Conservation (phyloP, 2,797 vertebrate species). For the Mus spretus region DNA sequence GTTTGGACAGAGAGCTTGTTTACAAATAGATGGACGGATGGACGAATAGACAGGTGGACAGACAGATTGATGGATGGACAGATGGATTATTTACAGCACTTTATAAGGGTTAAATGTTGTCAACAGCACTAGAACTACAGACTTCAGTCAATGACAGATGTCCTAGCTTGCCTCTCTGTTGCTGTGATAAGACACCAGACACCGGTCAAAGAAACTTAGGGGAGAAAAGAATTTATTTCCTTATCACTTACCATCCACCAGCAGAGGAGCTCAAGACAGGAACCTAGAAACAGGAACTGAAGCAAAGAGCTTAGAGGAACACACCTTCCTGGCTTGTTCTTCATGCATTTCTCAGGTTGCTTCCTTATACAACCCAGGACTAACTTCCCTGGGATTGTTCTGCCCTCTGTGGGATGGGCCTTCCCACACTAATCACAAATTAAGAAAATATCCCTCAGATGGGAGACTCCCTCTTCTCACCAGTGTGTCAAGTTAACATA, state of each 20-base stretch:
- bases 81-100: not conserved
- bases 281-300: not conserved
- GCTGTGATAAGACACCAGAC: not conserved
- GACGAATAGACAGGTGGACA: not conserved
- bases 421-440: not conserved
- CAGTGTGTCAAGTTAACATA: not conserved
- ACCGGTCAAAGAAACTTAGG: not conserved
- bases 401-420: not conserved
- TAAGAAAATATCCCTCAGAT: not conserved
- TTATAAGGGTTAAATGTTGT: slow-evolving; percentile 5
- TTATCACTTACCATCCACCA: not conserved
- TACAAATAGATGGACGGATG: not conserved
- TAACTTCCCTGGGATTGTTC: not conserved
- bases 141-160: not conserved
- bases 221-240: not conserved
- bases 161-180: not conserved
- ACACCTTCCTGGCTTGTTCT: not conserved
- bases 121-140: not conserved
- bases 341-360: not conserved
- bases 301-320: not conserved
- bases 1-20: not conserved
- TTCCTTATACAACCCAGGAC: not conserved
- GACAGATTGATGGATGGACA: not conserved
- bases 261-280: not conserved
- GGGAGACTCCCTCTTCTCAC: not conserved